Evolutionary conservation across 2,888 invertebrate genomes (phyloP), one percentile per base, ranked within the genome.

Genomic region (Gnatocerus cornutus): DNA sequence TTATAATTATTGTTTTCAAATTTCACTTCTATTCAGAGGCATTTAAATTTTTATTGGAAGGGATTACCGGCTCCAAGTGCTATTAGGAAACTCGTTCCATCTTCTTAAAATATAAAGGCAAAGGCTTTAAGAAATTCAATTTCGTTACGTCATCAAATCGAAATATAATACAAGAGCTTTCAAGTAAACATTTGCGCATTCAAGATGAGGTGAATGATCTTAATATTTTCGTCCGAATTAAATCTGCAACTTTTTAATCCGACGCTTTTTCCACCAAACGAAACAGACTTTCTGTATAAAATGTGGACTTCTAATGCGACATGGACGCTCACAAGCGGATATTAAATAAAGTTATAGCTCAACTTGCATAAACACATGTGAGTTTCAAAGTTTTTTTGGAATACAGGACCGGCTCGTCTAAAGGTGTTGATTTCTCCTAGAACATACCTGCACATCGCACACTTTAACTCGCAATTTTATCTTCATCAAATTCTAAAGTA

Each of bases 261-360:
- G 30, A 21, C 46, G n/a, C 12, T 27, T 27, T 13, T 16, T 8
- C 43, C 10, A 29, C 27, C 8, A 41, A 41, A 41, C 39, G 41
- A 27, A 56, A 14, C 21, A 16, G 8, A 37, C 21, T 48, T 48
- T 61, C 45, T 59, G 67, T 59, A 58, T 67, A 43, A 67, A 67
- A 67, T 48, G 46, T 41, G 27, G 14, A 13, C 12, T 52, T 63
- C 27, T 50, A 63, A 55, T 27, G 55, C 48, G 30, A 58, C 66
- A 45, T 50, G 56, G 48, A 41, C 39, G 14, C 29, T 45, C 39
- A 61, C 56, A 65, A 65, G 58, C 65, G 65, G 69, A 65, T 58
- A 69, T 69, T 69, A 69, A 61, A 61, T 62, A 62, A 55, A 69
- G 61, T 69, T 69, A 66, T 62, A 46, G 55, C 41, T n/a, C 45